Conservation (phyloP, 92 coral and sea anemone genomes). For the Actinernus sp. region DNA sequence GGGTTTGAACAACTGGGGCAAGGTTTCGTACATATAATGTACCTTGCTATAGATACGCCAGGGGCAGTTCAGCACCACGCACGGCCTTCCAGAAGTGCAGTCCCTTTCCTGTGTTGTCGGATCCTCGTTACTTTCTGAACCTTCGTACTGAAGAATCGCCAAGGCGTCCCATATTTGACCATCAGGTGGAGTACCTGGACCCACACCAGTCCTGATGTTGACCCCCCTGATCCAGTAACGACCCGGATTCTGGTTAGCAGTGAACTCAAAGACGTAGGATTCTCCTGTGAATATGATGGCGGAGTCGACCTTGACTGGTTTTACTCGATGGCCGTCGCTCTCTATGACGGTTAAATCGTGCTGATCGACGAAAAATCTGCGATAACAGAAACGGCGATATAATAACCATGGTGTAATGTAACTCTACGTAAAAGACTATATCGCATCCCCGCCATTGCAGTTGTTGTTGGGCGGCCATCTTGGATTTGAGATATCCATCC, state of each 20-base stretch:
- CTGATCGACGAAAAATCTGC: constrained; percentile 51
- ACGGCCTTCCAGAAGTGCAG: constrained; percentile 51
- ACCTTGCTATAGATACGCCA: constrained; percentile 46
- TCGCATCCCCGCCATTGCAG: too few species aligned
- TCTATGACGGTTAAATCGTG: constrained; percentile 73
- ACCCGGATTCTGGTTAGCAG: constrained; percentile 36
- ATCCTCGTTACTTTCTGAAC: constrained; percentile 6
- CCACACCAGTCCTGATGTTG: constrained; percentile 49
- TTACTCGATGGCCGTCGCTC: constrained; percentile 74
- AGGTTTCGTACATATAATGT: too few species aligned
- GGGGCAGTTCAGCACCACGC: constrained; percentile 69
- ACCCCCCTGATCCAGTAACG: constrained; percentile 78
- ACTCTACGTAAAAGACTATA: too few species aligned
- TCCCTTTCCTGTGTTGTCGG: constrained; percentile 38
- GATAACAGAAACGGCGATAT: too few species aligned
- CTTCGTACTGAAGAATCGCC: constrained; percentile 62
- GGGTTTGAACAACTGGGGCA: too few species aligned
- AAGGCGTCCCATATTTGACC: constrained; percentile 57
- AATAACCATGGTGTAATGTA: too few species aligned
- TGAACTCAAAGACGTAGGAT: constrained; percentile 75
- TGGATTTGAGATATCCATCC: too few species aligned
- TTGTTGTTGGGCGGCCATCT: too few species aligned
- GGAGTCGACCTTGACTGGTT: constrained; percentile 70
- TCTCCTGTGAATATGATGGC: constrained; percentile 82
- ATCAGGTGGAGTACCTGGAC: constrained; percentile 43